Percentiles rank a stretch among this genome's conserved stretches.
phyloP scores from a whole-genome alignment of 2,888 invertebrate genomes.

The Marronus borbonicus region DNA sequence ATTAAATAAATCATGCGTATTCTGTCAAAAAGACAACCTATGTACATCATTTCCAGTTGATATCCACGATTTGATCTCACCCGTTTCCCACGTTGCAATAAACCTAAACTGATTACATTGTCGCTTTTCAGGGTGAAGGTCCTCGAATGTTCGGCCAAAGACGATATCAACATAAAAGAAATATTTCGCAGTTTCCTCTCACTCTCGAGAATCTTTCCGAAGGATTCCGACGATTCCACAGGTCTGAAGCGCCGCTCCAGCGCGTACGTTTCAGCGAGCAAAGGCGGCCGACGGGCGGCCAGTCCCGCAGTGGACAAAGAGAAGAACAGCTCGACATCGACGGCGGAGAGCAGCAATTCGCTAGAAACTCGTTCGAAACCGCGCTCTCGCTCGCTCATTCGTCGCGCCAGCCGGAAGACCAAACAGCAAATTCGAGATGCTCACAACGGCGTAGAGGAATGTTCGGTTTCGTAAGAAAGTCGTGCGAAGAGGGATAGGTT shows the following conservation, averaged over 20 bases:
- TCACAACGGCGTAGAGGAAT: slow-evolving; percentile 77
- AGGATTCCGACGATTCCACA: slow-evolving; percentile 74
- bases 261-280: slow-evolving; percentile 78
- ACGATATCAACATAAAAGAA: slow-evolving; percentile 84
- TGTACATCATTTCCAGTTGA: too few species aligned
- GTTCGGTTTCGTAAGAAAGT: slow-evolving; percentile 78
- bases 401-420: slow-evolving; percentile 85
- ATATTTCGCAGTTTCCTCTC: slow-evolving; percentile 86
- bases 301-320: slow-evolving; percentile 69
- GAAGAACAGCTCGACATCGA: slow-evolving; percentile 59
- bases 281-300: slow-evolving; percentile 67
- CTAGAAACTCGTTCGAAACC: slow-evolving; percentile 65
- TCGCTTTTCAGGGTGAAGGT: slow-evolving; percentile 76
- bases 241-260: slow-evolving; percentile 82
- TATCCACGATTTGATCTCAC: too few species aligned
- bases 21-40: too few species aligned
- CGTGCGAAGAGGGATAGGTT: neutral
- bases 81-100: neutral
- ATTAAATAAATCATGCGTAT: too few species aligned
- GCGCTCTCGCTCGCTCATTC: slow-evolving; percentile 77
- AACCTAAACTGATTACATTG: slow-evolving; percentile 1
- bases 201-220: slow-evolving; percentile 81
- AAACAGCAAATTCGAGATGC: slow-evolving; percentile 85
- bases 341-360: slow-evolving; percentile 57
- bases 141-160: slow-evolving; percentile 85